Evolutionary conservation across 2,113 vertebrate species (phyloP).

Genomic region (Noctilio leporinus): DNA sequence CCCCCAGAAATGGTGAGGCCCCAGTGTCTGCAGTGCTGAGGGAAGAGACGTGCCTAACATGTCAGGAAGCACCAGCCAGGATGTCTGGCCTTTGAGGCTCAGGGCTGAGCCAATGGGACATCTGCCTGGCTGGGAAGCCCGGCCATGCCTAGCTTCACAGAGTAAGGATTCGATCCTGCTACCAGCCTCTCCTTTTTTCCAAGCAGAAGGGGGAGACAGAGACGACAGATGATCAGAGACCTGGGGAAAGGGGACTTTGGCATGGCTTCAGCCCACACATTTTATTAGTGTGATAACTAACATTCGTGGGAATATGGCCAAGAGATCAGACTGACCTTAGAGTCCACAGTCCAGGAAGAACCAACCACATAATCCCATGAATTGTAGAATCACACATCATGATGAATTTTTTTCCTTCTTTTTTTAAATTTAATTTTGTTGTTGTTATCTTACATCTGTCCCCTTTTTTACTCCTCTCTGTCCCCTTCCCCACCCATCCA

Average conservation of each 20-base stretch:
- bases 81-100: background rate
- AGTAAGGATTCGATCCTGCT: background rate
- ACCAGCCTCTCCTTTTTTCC: background rate
- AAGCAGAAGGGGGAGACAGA: background rate
- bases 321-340: background rate
- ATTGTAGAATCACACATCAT: background rate
- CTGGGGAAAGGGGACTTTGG: background rate
- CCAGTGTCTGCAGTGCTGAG: background rate
- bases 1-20: background rate
- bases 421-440: no score
- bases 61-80: background rate
- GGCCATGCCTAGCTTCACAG: background rate
- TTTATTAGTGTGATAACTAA: background rate
- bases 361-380: fast-evolving
- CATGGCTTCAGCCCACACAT: background rate
- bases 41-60: background rate
- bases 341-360: background rate
- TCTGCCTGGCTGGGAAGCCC: background rate
- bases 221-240: background rate
- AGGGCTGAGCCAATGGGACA: background rate
- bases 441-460: no score
- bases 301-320: fast-evolving
- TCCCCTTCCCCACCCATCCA: no score
- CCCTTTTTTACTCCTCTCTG: no score
- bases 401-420: no score